Percentiles rank a stretch among this genome's conserved stretches.
These are phyloP conservation scores for Arctia plantaginis DNA, from an alignment of 2,888 invertebrate species.

Conservation along the genomic window DNA sequence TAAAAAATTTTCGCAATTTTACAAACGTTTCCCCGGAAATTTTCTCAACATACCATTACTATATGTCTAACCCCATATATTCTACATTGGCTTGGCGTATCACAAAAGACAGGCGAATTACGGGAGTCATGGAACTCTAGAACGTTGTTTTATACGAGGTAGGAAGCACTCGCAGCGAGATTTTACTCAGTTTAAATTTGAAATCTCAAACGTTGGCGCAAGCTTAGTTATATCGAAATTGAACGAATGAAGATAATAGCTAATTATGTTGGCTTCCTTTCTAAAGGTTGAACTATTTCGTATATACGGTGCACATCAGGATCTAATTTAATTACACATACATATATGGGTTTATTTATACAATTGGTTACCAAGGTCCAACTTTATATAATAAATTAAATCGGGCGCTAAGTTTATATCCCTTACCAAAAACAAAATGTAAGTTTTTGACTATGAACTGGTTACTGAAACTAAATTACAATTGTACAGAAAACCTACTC, in stretches of 20 bases:
- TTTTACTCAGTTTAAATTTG: slow-evolving; percentile 12
- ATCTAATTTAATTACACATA: not conserved
- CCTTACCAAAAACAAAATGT: too few species aligned
- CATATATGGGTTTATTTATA: too few species aligned
- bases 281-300: not conserved
- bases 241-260: not conserved
- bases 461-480: too few species aligned
- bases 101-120: slow-evolving; percentile 59
- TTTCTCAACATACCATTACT: slow-evolving; percentile 14
- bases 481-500: too few species aligned
- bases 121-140: slow-evolving; percentile 31
- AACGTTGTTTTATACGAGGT: slow-evolving; percentile 53
- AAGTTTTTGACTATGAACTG: too few species aligned
- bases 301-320: not conserved
- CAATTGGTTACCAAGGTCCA: too few species aligned
- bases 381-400: too few species aligned
- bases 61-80: slow-evolving; percentile 1
- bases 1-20: not conserved
- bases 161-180: slow-evolving; percentile 11
- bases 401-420: too few species aligned
- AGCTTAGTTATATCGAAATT: not conserved
- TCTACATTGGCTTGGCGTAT: slow-evolving; percentile 43
- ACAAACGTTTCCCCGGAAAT: not conserved
- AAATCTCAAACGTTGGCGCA: slow-evolving; percentile 1
- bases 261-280: not conserved